phyloP scores from a whole-genome alignment of 2,888 invertebrate species.

The Corbicula japonica region DNA sequence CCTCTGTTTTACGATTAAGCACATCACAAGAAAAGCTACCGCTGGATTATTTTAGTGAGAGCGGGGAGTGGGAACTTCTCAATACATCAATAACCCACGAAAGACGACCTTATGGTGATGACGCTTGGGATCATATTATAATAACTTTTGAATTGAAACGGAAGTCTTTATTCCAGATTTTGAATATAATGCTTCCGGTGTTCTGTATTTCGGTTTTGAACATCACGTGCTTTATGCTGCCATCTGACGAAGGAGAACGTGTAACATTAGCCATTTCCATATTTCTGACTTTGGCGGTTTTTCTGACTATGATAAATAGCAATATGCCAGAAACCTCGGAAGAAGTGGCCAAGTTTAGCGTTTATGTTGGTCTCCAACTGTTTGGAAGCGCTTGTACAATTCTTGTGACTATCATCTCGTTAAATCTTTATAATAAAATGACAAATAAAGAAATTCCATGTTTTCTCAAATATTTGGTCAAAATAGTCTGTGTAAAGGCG shows the following conservation, averaged over 20 bases:
- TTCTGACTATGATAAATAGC: conserved; percentile 63
- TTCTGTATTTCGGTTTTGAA: conserved; percentile 62
- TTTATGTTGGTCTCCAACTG: conserved; percentile 69
- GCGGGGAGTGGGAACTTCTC: conserved; percentile 45
- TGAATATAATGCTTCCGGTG: conserved; percentile 65
- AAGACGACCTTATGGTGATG: conserved; percentile 8
- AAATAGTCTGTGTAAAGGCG: too few species aligned
- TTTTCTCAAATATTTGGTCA: too few species aligned
- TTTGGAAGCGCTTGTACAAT: conserved; percentile 63
- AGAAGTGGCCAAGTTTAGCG: conserved; percentile 59
- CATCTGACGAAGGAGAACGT: conserved; percentile 64
- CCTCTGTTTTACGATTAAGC: conserved; percentile 18
- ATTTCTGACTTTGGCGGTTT: conserved; percentile 70
- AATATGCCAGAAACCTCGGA: conserved; percentile 67
- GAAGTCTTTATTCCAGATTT: conserved; percentile 59
- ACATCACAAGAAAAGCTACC: conserved; percentile 1
- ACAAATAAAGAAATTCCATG: too few species aligned
- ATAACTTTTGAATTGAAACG: conserved; percentile 44
- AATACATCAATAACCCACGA: neutral
- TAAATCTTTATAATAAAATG: conserved; percentile 51
- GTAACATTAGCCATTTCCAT: conserved; percentile 68
- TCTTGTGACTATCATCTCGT: conserved; percentile 53
- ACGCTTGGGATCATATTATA: conserved; percentile 35
- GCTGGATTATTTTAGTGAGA: conserved; percentile 11
- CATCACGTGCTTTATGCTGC: conserved; percentile 63